These are phyloP conservation scores for Andrena hattorfiana DNA, from an alignment of 2,888 invertebrate species.

Conservation along the genomic window DNA sequence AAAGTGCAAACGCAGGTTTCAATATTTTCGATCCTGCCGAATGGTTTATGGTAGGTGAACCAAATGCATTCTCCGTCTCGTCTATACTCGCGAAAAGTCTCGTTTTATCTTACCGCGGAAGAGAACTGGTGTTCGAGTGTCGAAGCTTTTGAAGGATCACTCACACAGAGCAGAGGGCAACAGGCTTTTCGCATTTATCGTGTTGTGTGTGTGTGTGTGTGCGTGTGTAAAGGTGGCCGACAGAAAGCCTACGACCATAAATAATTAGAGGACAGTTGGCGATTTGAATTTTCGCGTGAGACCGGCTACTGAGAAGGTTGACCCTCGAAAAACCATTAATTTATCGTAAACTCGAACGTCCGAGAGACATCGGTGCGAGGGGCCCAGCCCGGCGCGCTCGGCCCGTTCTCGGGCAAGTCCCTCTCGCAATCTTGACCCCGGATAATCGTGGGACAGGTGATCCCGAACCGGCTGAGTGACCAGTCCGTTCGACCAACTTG, in stretches of 20 bases:
- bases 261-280: constrained; percentile 74
- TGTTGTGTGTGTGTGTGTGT: neutral
- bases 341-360: constrained; percentile 80
- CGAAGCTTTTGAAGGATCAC: no score
- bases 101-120: no score
- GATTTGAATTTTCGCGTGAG: constrained; percentile 78
- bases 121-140: no score
- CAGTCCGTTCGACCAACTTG: constrained; percentile 69
- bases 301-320: constrained; percentile 57
- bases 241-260: constrained; percentile 69
- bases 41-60: no score
- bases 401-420: constrained; percentile 57
- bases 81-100: no score
- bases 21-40: no score
- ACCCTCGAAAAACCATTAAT: constrained; percentile 82
- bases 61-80: no score
- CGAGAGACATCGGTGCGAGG: constrained; percentile 56
- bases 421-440: constrained; percentile 80
- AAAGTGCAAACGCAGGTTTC: no score
- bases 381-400: constrained; percentile 38
- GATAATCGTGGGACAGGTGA: constrained; percentile 84
- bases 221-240: constrained; percentile 18
- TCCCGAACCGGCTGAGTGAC: constrained; percentile 78
- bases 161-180: no score
- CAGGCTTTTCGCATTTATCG: neutral